Evolutionary conservation across 2,113 vertebrate genomes (phyloP), one percentile per base, ranked within the genome.

Genomic region (Chaetura pelagica): DNA sequence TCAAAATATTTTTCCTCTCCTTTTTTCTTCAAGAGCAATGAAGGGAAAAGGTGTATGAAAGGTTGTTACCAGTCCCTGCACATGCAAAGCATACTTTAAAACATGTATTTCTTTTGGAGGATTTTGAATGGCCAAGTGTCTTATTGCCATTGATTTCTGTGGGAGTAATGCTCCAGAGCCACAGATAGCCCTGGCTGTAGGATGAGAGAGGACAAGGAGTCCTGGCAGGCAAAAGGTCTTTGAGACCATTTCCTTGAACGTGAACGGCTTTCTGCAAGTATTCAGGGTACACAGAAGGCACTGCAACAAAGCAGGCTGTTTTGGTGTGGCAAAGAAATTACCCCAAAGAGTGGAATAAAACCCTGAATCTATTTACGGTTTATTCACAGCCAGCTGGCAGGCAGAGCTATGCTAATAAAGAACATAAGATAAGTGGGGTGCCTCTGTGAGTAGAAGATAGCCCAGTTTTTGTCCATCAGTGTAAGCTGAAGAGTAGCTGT

Each of bases 281-380:
- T 55, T 15, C 0, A 15, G 2, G 44, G n/a, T 75, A 35, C 7
- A 12, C n/a, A 75, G 15, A 14, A 0, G 3, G 10, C 32, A n/a
- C 24, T 85, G 34, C 54, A 49, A 12, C 34, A 73, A 35, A 46
- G 72, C 9, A 40, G 51, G 20, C 74, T 92, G 16, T 8, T 72
- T 59, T 86, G 27, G 5, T 89, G 8, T 3, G 23, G 8, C 34
- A 71, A 30, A 63, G 27, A 78, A 89, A 10, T 74, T 66, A 21
- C 14, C 8, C 4, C 1, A 5, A 32, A 34, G 24, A 63, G 5
- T 3, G 12, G 13, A 11, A 34, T 40, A 46, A 80, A 73, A 9
- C 30, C 6, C 49, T 69, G 20, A 13, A 4, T 54, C 12, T 84
- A 0, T 34, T 3, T 66, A 12, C 35, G 78, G 20, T 72, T 42